Percentiles rank a stretch among this genome's conserved stretches.
phyloP scores from a whole-genome alignment of 2,797 vertebrate species.

The Alosa sapidissima region DNA sequence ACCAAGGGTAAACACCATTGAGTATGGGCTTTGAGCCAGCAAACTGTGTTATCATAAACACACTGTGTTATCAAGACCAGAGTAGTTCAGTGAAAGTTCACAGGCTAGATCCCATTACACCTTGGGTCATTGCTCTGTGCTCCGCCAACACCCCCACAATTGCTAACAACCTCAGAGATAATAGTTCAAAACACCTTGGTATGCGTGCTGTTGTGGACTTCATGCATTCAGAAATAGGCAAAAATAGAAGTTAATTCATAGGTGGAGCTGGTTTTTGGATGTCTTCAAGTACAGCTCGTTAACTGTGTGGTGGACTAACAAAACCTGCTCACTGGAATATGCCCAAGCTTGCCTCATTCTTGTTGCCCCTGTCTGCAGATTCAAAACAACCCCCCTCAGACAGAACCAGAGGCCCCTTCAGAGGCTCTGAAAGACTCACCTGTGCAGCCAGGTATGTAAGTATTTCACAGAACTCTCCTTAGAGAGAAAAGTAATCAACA shows the following conservation, averaged over 20 bases:
- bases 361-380: background rate
- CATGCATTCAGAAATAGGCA: background rate
- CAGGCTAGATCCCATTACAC: background rate
- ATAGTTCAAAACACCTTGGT: background rate
- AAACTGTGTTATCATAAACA: background rate
- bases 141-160: background rate
- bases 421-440: background rate
- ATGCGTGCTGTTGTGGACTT: background rate
- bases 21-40: background rate
- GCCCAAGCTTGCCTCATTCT: slow-evolving; percentile 12
- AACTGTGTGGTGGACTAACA: background rate
- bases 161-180: background rate
- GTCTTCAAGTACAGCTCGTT: background rate
- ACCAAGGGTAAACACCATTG: background rate
- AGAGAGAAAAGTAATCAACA: no score
- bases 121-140: background rate
- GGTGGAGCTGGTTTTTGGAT: background rate
- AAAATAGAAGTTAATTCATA: no score
- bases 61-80: background rate
- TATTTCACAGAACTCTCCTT: background rate
- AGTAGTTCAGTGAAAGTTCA: background rate
- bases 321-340: background rate
- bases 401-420: background rate
- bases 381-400: slow-evolving; percentile 12
- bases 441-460: slow-evolving; percentile 15